These are phyloP conservation scores for Caradrina kadenii DNA, from an alignment of 2,888 invertebrate species.

Conservation along the genomic window DNA sequence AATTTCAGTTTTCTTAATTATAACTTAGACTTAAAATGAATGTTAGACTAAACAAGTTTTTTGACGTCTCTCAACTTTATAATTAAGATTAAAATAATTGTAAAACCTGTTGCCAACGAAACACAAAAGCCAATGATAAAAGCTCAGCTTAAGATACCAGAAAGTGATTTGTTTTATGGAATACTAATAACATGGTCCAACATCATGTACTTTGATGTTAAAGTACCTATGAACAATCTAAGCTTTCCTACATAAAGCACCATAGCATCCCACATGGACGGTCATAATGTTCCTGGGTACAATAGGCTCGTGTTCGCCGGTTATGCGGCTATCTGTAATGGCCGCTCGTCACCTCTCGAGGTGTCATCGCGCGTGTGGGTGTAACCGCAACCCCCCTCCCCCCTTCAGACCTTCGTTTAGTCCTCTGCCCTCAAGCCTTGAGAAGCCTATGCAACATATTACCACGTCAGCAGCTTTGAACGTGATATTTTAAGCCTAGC, in stretches of 20 bases:
- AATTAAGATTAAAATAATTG: conserved; percentile 17
- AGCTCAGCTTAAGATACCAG: not conserved
- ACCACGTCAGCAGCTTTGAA: conserved; percentile 31
- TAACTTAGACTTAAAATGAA: conserved; percentile 25
- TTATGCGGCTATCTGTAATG: conserved; percentile 59
- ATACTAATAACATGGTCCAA: conserved; percentile 11
- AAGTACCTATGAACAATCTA: conserved; percentile 29
- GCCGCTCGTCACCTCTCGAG: conserved; percentile 58
- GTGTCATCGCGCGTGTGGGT: conserved; percentile 74
- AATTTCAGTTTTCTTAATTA: conserved; percentile 44
- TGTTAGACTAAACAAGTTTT: conserved; percentile 31
- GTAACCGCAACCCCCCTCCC: conserved; percentile 67
- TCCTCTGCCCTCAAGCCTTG: conserved; percentile 52
- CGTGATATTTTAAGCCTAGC: conserved; percentile 36
- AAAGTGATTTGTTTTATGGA: conserved; percentile 12
- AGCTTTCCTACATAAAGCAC: conserved; percentile 11
- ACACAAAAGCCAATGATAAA: not conserved
- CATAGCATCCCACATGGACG: conserved; percentile 32
- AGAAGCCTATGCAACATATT: conserved; percentile 49
- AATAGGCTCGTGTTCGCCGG: conserved; percentile 46
- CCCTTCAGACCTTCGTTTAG: conserved; percentile 51
- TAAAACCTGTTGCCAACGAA: not conserved
- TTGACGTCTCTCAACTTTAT: conserved; percentile 4
- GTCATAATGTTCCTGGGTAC: conserved; percentile 50
- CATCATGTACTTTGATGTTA: conserved; percentile 12